phyloP scores from a whole-genome alignment of 2,797 vertebrate genomes.

The Acomys russatus region DNA sequence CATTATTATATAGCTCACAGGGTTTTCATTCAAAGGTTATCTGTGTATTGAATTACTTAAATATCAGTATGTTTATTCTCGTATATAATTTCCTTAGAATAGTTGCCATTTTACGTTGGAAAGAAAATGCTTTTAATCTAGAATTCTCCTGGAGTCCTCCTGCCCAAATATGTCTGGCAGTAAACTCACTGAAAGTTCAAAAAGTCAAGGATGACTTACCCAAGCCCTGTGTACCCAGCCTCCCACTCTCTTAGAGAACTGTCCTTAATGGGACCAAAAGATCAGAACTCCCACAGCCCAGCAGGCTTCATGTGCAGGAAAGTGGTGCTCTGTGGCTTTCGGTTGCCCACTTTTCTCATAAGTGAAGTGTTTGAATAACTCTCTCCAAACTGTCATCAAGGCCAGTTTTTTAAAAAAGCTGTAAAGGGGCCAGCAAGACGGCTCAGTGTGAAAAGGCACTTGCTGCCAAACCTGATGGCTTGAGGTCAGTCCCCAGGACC shows the following conservation, averaged over 20 bases:
- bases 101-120: constrained; percentile 29
- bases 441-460: not conserved
- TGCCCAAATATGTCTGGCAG: not conserved
- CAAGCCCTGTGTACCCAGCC: not conserved
- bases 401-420: not conserved
- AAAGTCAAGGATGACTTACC: not conserved
- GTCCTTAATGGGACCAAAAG: not conserved
- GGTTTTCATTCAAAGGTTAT: not conserved
- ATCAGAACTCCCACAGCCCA: not conserved
- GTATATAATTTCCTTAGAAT: constrained; percentile 30
- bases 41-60: not conserved
- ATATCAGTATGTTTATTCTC: not conserved
- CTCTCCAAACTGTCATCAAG: not conserved
- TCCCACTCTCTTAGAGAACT: not conserved
- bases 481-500: not conserved
- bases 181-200: not conserved
- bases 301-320: not conserved
- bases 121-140: constrained; percentile 38
- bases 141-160: not conserved
- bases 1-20: not conserved
- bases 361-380: not conserved
- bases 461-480: not conserved
- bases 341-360: not conserved
- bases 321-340: not conserved
- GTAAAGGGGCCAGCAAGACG: not conserved